These are phyloP conservation scores for Drosophila kokeensis DNA, from an alignment of 2,888 invertebrate species.

Conservation along the genomic window DNA sequence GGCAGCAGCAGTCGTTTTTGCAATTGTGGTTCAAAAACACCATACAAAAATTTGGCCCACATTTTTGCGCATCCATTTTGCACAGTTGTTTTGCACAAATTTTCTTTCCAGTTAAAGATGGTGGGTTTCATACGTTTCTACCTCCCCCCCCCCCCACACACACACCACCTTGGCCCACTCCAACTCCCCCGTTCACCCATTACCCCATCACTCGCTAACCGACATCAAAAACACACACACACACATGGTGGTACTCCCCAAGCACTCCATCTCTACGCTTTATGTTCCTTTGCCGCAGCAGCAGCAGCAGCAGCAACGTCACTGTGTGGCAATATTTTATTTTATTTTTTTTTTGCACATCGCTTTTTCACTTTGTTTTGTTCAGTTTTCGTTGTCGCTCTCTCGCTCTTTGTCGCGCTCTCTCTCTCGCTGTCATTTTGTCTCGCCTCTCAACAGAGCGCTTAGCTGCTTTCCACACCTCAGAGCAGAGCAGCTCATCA, in stretches of 20 bases:
- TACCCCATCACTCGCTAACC: slow-evolving; percentile 3
- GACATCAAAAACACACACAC: slow-evolving; percentile 21
- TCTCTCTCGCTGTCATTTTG: slow-evolving; percentile 12
- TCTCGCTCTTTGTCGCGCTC: neutral
- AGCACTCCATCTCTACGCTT: slow-evolving; percentile 18
- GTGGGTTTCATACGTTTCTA: slow-evolving; percentile 9
- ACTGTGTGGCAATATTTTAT: slow-evolving; percentile 41
- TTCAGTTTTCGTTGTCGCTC: slow-evolving; percentile 39
- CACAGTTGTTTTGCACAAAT: slow-evolving; percentile 36
- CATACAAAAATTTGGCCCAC: slow-evolving; percentile 63
- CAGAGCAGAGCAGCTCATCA: slow-evolving; percentile 20
- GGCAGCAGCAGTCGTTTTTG: neutral
- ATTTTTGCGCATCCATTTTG: slow-evolving; percentile 59
- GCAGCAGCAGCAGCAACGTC: slow-evolving; percentile 35
- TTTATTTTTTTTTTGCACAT: slow-evolving; percentile 24
- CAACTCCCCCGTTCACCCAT: neutral
- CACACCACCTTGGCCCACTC: no score
- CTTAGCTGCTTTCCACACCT: slow-evolving; percentile 32
- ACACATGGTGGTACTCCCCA: slow-evolving; percentile 5
- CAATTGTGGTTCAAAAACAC: slow-evolving; percentile 32
- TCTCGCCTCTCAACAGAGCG: slow-evolving; percentile 19
- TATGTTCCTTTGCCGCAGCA: slow-evolving; percentile 27
- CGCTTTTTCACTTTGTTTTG: slow-evolving; percentile 55
- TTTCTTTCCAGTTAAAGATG: slow-evolving; percentile 54
- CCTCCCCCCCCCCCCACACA: neutral